phyloP scores from a whole-genome alignment of 1,140 invertebrate species.

The Cydia amplana region DNA sequence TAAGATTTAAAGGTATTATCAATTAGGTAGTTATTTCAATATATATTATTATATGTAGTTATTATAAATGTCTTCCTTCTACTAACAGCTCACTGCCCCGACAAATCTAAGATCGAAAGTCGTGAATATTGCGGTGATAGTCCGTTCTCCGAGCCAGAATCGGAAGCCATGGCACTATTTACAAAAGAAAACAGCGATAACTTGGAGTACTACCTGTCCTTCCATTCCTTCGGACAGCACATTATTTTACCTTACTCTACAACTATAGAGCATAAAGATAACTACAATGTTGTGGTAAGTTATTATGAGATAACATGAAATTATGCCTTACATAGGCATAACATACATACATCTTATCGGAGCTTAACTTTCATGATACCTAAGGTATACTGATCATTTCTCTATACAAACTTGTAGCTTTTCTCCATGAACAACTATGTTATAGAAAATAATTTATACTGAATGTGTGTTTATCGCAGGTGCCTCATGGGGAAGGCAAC shows the following conservation, averaged over 20 bases:
- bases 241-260: constrained; percentile 78
- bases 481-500: no score
- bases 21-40: neutral
- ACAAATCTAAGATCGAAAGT: neutral
- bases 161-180: constrained; percentile 7
- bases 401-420: no score
- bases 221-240: constrained; percentile 80
- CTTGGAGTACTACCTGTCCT: constrained; percentile 35
- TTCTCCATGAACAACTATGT: no score
- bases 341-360: no score
- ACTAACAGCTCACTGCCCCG: constrained; percentile 1
- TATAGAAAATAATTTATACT: no score
- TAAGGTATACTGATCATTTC: no score
- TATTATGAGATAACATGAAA: no score
- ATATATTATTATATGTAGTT: neutral
- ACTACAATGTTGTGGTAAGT: constrained; percentile 79
- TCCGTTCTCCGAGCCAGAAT: constrained; percentile 33
- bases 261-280: constrained; percentile 69
- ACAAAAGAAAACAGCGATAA: neutral
- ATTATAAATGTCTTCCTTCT: neutral
- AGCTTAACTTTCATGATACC: no score
- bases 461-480: no score
- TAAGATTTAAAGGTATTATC: no score
- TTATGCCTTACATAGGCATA: no score
- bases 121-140: constrained; percentile 80